A percentile compares a stretch with the other conserved stretches of the same genome.
These are phyloP conservation scores for Cinclus mexicanus DNA, from an alignment of 2,113 vertebrate genomes.

Conservation along the genomic window DNA sequence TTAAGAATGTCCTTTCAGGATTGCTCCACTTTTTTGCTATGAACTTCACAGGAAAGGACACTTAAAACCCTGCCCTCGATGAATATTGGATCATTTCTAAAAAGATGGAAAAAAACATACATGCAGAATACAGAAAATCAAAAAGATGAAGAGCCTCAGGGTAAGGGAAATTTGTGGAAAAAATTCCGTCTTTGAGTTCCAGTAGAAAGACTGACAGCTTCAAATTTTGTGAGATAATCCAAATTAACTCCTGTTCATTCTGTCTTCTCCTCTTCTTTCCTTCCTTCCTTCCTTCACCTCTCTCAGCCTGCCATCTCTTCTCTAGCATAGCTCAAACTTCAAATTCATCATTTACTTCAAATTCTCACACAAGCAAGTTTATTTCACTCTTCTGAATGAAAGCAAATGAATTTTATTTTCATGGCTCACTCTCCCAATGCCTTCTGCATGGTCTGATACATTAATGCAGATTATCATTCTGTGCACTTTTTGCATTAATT, in stretches of 20 bases:
- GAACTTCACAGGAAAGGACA: background rate
- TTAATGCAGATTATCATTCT: constrained; percentile 74
- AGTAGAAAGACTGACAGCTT: background rate
- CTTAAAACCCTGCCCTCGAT: background rate
- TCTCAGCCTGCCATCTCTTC: background rate
- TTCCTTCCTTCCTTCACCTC: background rate
- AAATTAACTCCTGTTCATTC: background rate
- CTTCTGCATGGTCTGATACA: constrained; percentile 52
- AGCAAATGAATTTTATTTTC: constrained; percentile 63
- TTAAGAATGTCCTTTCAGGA: background rate
- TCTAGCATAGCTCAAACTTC: background rate
- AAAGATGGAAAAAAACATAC: background rate
- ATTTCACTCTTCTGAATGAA: constrained; percentile 49
- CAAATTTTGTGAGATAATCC: constrained; percentile 24
- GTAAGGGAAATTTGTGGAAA: background rate
- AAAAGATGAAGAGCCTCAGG: background rate
- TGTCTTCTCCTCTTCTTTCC: background rate
- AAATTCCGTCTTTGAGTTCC: background rate
- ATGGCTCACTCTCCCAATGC: constrained; percentile 44
- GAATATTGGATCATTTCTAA: background rate
- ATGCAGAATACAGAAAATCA: background rate
- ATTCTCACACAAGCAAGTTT: constrained; percentile 42
- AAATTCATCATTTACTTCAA: constrained; percentile 29
- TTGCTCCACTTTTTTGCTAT: background rate
- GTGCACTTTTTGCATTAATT: constrained; percentile 76